Base-by-base conservation (phyloP, 2,113 vertebrate species). In the Puma concolor region DNA sequence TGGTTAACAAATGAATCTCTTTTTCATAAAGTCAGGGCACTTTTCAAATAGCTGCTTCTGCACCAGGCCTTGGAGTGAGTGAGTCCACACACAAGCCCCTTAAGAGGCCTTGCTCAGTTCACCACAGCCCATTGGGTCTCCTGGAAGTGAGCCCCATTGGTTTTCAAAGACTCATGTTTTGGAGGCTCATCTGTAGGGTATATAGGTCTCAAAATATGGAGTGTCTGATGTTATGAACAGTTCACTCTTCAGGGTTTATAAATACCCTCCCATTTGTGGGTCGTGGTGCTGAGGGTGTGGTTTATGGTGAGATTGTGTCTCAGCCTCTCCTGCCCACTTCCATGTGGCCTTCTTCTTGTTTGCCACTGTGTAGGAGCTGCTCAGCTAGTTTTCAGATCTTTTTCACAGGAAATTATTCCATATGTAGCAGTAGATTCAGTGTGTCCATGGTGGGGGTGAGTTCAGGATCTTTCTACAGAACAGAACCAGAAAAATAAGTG, bases 401-500 rank as follows among this genome's bases (percentile, higher is more conserved):
- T 89, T 64, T 48, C 60, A 19, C 15, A 50, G 57, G 33, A 79
- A 50, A 21, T 14, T 52, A 23, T 29, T 66, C 57, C 74, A 14
- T 1, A 16, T 0, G 4, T 5, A 50, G 60, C 25, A 67, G 25
- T 29, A 7, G 88, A 38, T 38, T 52, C 1, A 0, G 15, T 21
- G 12, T 80, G 33, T 31, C 25, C 7, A 1, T 52, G 25, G 33
- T 17, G 29, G 25, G 64, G 25, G 4, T 67, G 76, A 52, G 16
- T 38, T 38, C 33, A 1, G 44, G 23, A 6, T 52, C 60, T 91
- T 21, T n/a, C 33, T 48, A 48, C 7, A 31, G 41, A 44, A 31
- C 74, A 48, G 71, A 80, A 23, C n/a, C 60, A 60, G 82, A 69
- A 90, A 90, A 94, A 54, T 27, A 76, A 81, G 50, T 79, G 88